Conservation (phyloP, 2,113 vertebrate species). For the Microtus richardsoni region DNA sequence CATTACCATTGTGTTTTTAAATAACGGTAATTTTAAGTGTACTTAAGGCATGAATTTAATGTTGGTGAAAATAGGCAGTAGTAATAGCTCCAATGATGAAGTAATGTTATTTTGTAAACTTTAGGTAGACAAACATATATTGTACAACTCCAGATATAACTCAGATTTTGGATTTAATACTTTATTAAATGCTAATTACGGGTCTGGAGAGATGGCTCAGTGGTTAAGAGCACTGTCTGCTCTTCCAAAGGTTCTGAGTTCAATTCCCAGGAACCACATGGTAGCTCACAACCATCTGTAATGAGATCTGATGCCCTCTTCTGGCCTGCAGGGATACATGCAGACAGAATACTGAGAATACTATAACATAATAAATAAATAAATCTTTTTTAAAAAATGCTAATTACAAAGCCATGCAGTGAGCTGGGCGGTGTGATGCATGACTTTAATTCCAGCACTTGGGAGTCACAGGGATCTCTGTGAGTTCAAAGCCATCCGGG, state of each 20-base stretch:
- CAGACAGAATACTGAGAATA: too few relatives aligned
- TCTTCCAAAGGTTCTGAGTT: too few relatives aligned
- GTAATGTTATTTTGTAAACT: not conserved
- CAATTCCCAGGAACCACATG: too few relatives aligned
- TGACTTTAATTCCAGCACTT: not conserved
- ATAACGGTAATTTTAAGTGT: not conserved
- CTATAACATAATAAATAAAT: too few relatives aligned
- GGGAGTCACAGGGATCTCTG: not conserved
- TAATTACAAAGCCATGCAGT: not conserved
- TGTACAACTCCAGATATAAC: not conserved
- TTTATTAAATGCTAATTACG: slow-evolving; percentile 39
- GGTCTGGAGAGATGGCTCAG: too few relatives aligned
- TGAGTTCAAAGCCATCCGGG: not conserved
- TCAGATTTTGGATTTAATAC: slow-evolving; percentile 37
- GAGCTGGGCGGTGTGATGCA: not conserved
- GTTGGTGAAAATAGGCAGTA: not conserved
- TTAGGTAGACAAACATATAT: not conserved
- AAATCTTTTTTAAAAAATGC: not conserved
- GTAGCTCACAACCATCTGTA: too few relatives aligned
- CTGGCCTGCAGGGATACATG: too few relatives aligned
- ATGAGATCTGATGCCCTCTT: too few relatives aligned
- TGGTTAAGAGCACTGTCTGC: too few relatives aligned
- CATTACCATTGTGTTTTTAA: not conserved
- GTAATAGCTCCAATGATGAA: not conserved
- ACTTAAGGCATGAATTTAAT: slow-evolving; percentile 15